Evolutionary conservation across 2,113 vertebrate genomes (phyloP), one percentile per base, ranked within the genome.

Genomic region (Limanda limanda): DNA sequence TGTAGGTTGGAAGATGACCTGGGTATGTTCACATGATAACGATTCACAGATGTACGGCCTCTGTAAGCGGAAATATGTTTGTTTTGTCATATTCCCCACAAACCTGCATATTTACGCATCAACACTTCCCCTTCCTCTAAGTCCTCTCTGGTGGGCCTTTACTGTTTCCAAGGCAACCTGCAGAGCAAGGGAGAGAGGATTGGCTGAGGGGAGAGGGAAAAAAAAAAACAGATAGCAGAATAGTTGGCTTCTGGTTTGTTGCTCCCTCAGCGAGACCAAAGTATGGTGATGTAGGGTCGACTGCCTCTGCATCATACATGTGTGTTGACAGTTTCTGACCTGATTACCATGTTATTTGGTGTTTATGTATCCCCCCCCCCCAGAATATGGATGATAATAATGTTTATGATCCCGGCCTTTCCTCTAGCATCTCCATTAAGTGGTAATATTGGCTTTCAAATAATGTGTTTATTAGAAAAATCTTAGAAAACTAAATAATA

Each of bases 81-180:
- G 51, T 82, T 78, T 81, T 72, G 25, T 47, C 42, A 63, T 47
- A 4, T 73, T 73, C 24, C 48, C 47, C 68, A 69, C 69, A 74
- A 86, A 88, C 70, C 65, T 81, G 60, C 69, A 82, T 23, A 4
- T 84, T 78, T 62, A 82, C n/a, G 65, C 82, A 86, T 78, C 78
- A 23, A 84, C 86, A 83, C 54, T 72, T 76, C 71, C 65, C 21
- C 62, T 79, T 76, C 20, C 76, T 48, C 78, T 63, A 64, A 79
- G 70, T 77, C 76, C 68, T 90, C 88, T 85, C 91, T 88, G 71
- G 85, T 91, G 90, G 85, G 87, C 83, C 77, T 79, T 78, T 74
- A 83, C 89, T 86, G 94, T 95, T 95, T 92, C 94, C 92, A 83
- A 92, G 93, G 93, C 91, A 94, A 95, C 94, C 68, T 83, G 74